These are phyloP conservation scores for Megalonaias nervosa DNA, from an alignment of 1,140 invertebrate genomes.

Conservation along the genomic window DNA sequence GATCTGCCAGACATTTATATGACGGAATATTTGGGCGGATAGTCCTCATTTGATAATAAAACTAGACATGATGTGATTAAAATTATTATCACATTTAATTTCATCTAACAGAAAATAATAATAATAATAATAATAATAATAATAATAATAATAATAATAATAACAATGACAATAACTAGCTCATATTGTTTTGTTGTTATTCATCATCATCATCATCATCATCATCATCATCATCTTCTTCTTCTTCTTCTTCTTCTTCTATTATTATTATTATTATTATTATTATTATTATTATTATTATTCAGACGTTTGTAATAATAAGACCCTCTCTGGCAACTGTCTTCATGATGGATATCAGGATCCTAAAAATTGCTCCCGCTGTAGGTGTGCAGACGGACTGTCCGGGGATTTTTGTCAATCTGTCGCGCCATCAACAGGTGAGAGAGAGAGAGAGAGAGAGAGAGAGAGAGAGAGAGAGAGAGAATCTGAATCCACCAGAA, in stretches of 20 bases:
- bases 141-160: background rate
- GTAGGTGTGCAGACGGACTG: constrained; percentile 65
- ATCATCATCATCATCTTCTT: background rate
- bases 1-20: too few relatives aligned
- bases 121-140: background rate
- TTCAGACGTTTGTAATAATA: constrained; percentile 51
- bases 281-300: background rate
- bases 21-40: too few relatives aligned
- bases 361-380: constrained; percentile 60
- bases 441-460: background rate
- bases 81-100: too few relatives aligned
- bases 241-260: background rate
- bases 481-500: too few relatives aligned
- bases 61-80: too few relatives aligned
- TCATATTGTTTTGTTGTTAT: background rate
- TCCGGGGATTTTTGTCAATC: constrained; percentile 55
- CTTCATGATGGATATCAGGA: constrained; percentile 67
- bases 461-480: too few relatives aligned
- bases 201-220: background rate
- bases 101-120: too few relatives aligned
- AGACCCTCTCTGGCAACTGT: constrained; percentile 42
- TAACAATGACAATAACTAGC: background rate
- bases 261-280: constrained; percentile 3
- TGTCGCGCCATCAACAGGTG: constrained; percentile 35
- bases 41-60: too few relatives aligned